A percentile compares a stretch with the other conserved stretches of the same genome.
Evolutionary conservation across 2,888 invertebrate genomes (phyloP).

Genomic region (Caenorhabditis panamensis): DNA sequence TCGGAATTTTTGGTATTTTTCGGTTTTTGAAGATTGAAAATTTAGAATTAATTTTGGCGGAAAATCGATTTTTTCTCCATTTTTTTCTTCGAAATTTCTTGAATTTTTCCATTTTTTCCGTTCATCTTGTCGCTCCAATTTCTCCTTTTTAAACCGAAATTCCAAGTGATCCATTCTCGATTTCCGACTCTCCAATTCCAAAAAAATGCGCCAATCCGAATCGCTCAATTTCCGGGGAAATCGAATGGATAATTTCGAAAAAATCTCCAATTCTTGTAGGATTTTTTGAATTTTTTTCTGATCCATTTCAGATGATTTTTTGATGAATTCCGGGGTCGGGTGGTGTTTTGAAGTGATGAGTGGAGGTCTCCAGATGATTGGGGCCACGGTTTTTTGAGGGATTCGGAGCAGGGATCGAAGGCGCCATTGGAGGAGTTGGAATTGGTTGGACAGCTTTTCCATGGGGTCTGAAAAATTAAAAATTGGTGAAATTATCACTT

Average conservation of each 20-base stretch:
- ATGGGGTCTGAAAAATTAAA: constrained; percentile 17
- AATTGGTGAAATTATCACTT: background rate
- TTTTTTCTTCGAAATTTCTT: too few relatives aligned
- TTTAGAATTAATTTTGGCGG: too few relatives aligned
- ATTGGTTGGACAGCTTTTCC: constrained; percentile 16
- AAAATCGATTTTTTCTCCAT: too few relatives aligned
- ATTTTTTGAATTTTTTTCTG: constrained; percentile 10
- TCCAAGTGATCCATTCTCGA: constrained; percentile 67
- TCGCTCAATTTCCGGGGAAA: constrained; percentile 44
- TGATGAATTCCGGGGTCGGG: constrained; percentile 15
- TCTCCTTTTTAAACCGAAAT: constrained; percentile 65
- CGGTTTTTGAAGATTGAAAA: background rate
- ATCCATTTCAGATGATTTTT: background rate
- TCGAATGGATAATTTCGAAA: constrained; percentile 27
- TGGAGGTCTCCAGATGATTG: constrained; percentile 30
- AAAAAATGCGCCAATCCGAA: constrained; percentile 26
- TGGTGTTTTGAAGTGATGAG: constrained; percentile 7
- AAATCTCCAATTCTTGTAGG: constrained; percentile 16
- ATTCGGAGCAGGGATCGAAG: constrained; percentile 9
- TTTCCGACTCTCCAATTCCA: constrained; percentile 56
- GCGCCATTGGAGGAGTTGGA: constrained; percentile 13
- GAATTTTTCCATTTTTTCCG: background rate
- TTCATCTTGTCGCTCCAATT: constrained; percentile 20
- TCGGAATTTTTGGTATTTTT: constrained; percentile 3
- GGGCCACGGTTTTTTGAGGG: constrained; percentile 37